Conservation (phyloP, 35 echinoderm and acorn worm genomes). For the Heliocidaris erythrogramma region DNA sequence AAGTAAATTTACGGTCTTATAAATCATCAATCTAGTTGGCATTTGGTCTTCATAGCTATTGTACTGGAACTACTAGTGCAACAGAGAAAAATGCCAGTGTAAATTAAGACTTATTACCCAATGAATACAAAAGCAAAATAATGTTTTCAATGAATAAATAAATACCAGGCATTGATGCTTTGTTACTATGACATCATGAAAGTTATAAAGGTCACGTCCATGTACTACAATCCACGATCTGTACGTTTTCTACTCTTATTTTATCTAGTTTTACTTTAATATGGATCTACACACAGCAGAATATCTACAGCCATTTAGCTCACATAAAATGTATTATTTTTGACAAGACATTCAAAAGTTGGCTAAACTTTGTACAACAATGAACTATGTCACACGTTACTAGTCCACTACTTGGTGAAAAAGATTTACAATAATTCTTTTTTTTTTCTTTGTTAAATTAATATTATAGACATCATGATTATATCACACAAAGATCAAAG, state of each 20-base stretch:
- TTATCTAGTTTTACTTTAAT: background rate
- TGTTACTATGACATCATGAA: background rate
- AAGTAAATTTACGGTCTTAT: no score
- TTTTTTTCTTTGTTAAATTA: background rate
- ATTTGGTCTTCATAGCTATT: no score
- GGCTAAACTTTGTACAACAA: slow-evolving; percentile 46
- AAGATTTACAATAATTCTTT: slow-evolving; percentile 32
- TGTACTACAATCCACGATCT: background rate
- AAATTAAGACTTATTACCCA: background rate
- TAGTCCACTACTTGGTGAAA: slow-evolving; percentile 28
- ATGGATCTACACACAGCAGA: background rate
- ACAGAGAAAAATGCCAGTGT: background rate
- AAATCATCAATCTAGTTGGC: no score
- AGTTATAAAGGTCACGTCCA: background rate
- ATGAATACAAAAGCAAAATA: background rate
- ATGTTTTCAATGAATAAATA: background rate
- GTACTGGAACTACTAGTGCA: background rate
- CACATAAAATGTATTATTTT: slow-evolving; percentile 34
- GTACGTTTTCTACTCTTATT: background rate
- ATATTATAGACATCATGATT: slow-evolving; percentile 6
- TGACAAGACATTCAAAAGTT: slow-evolving; percentile 14
- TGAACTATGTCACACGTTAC: background rate
- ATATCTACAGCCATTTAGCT: slow-evolving; percentile 34
- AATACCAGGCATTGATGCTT: background rate
- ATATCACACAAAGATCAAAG: background rate